Base-by-base conservation (phyloP, 2,888 invertebrate species). In the Ichneumon xanthorius region DNA sequence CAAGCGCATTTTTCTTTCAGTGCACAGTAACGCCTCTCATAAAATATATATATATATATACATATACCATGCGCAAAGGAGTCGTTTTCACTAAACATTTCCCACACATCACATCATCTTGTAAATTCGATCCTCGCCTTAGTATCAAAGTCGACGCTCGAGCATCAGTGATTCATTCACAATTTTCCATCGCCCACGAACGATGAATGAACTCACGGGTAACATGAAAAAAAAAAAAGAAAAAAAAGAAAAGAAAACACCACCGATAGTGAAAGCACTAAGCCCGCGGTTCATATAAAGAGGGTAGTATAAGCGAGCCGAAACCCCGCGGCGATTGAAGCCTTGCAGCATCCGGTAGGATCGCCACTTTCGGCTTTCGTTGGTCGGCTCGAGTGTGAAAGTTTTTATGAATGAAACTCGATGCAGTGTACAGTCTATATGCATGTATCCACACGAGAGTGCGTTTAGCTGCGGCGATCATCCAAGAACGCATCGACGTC, bases 401-500 rank as follows among this genome's bases (percentile, higher is more conserved):
- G 48, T 84, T 80, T 81, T 83, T 80, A 86, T 86, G 83, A 87
- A 87, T 84, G 86, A 80, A 85, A 82, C 78, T 30, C 65, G 75
- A 67, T 71, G 79, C 84, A 53, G 19, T 5, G 4, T 1, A 4
- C 45, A 16, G 16, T 45, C 14, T 45, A 16, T 4, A 45, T 45
- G 16, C 45, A 11, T 48, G 26, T 33, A n/a, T 63, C 30, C 16
- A 79, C 48, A n/a, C 58, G 40, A 4, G 65, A 71, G 75, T 76
- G 48, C 48, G 55, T 73, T 30, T 70, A 50, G 33, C n/a, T 63
- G 72, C 22, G 68, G 61, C 14, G 40, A 72, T 76, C 30, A 77
- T 81, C 68, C 78, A 82, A 82, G 71, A 81, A 84, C 53, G 53
- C 75, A 79, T 80, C 55, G 22, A 79, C 40, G 58, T 40, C 45